Base-by-base conservation (phyloP, 2,888 invertebrate genomes). In the Agriopis leucophaearia region DNA sequence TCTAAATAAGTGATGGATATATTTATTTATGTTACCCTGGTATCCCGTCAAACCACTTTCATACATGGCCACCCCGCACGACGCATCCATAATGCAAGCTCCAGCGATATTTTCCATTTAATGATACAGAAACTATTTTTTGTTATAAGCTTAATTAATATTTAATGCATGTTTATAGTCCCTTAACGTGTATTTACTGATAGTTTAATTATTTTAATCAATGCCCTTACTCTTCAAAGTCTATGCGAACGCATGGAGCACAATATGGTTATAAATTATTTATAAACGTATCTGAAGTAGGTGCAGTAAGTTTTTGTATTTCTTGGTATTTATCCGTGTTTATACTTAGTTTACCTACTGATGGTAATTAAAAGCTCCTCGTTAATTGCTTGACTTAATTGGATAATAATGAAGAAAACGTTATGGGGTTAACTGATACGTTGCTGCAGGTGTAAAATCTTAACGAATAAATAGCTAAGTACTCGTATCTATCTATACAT, bases 101-200 rank as follows among this genome's bases (percentile, higher is more conserved):
- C 77, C 74, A 77, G 81, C 75, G 82, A 82, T 84, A 85, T 86
- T 83, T 81, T 77, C 83, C 84, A 83, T 85, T 55, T 88, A 87
- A 88, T 86, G 82, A 84, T 81, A 83, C 83, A 79, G 78, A 77
- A 78, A 80, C 77, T 74, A 81, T 84, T 90, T 90, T 90, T 91
- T 90, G 83, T 86, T 75, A 82, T 83, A 78, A 86, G 83, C 84
- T 87, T 91, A 90, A 92, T 91, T 89, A 89, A 86, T 87, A 88
- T 83, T 88, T 87, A 87, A 90, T 88, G 82, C 80, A 84, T 85
- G 86, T 87, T 84, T 84, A 84, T 84, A 85, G 79, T 81, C 71
- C 79, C 78, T 78, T 81, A 86, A 87, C 86, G 83, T 85, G 84
- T 85, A 84, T 80, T 78, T 76, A 69, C 78, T 82, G 82, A 86